phyloP scores from a whole-genome alignment of 1,140 invertebrate species.

The Apocrypta bakeri region DNA sequence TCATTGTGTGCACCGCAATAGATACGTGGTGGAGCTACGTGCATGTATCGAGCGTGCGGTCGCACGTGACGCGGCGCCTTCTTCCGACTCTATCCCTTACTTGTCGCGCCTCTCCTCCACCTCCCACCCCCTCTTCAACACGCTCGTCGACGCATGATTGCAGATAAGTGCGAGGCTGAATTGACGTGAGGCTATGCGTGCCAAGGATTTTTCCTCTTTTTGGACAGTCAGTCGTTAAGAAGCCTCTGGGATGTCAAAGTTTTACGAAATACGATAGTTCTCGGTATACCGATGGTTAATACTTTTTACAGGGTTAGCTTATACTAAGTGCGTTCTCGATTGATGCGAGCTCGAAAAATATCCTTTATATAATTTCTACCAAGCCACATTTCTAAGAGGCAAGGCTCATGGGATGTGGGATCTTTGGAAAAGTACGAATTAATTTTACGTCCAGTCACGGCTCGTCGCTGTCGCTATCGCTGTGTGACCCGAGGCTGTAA shows the following conservation, averaged over 20 bases:
- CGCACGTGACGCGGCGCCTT: neutral
- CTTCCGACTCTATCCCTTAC: neutral
- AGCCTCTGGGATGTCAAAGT: too few species aligned
- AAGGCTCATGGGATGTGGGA: neutral
- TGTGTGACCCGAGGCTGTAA: slow-evolving; percentile 34
- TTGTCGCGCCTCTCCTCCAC: neutral
- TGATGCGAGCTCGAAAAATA: too few species aligned
- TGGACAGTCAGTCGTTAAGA: neutral
- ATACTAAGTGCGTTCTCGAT: too few species aligned
- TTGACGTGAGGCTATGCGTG: neutral
- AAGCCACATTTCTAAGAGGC: too few species aligned
- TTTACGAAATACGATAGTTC: too few species aligned
- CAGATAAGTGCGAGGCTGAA: neutral
- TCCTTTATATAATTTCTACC: too few species aligned
- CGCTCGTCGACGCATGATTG: neutral
- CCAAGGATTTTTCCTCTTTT: neutral
- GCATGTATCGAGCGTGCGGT: neutral
- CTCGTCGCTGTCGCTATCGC: neutral
- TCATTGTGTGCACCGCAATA: neutral
- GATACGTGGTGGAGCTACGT: slow-evolving; percentile 6
- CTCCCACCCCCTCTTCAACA: too few species aligned
- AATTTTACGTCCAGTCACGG: too few species aligned
- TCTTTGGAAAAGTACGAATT: neutral
- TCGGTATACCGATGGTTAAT: too few species aligned
- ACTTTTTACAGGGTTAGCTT: too few species aligned